Evolutionary conservation across 2,113 vertebrate species (phyloP).

Genomic region (Paratilapia polleni): DNA sequence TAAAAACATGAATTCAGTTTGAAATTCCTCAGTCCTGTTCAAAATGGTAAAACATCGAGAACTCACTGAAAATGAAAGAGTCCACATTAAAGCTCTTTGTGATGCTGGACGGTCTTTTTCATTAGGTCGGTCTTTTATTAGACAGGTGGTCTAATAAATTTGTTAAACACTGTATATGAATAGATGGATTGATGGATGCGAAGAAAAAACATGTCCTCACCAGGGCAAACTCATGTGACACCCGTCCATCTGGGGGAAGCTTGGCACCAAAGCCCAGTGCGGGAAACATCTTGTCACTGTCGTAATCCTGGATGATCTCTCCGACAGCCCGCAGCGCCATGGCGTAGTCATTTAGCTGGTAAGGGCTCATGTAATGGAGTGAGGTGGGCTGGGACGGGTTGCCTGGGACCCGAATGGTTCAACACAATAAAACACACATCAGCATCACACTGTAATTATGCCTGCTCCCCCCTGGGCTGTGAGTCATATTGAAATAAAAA

Average conservation of each 20-base stretch:
- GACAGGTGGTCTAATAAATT: no score
- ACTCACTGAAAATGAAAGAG: no score
- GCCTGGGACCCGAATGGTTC: conserved; percentile 78
- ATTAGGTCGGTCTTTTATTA: no score
- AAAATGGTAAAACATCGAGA: no score
- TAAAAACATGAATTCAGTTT: no score
- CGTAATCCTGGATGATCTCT: conserved; percentile 98
- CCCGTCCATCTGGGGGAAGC: conserved; percentile 93
- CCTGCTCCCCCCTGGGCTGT: conserved; percentile 12
- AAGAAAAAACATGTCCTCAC: conserved; percentile 76
- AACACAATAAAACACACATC: conserved; percentile 43
- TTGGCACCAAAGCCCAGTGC: conserved; percentile 96
- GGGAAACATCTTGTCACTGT: conserved; percentile 98
- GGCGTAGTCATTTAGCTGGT: conserved; percentile 96
- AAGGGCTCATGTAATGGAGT: conserved; percentile 97
- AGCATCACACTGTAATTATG: conserved; percentile 40
- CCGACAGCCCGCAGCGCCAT: conserved; percentile 95
- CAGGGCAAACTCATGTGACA: conserved; percentile 97
- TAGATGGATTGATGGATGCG: not conserved
- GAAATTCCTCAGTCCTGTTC: no score
- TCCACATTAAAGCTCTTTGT: no score
- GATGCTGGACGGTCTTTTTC: no score
- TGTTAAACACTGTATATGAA: no score
- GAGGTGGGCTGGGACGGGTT: conserved; percentile 97
- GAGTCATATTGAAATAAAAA: conserved; percentile 41